phyloP scores from a whole-genome alignment of 2,113 vertebrate genomes.

The Perca flavescens region DNA sequence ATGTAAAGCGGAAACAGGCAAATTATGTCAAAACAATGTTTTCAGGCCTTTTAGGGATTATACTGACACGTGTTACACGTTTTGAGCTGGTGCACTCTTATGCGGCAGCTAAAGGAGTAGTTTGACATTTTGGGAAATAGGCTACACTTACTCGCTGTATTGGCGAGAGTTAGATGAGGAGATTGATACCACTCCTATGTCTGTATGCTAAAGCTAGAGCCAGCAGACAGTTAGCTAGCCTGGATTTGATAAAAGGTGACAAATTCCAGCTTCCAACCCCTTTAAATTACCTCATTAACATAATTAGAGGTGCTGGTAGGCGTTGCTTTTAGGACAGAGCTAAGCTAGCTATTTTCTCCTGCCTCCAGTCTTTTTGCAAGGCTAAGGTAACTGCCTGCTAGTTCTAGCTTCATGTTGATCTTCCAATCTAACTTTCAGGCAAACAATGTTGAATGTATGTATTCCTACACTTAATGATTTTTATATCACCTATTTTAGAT shows the following conservation, averaged over 20 bases:
- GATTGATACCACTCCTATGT: background rate
- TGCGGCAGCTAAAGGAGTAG: background rate
- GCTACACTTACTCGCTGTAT: background rate
- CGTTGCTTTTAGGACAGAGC: background rate
- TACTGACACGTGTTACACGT: background rate
- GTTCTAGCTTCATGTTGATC: background rate
- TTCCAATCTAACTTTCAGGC: too few species aligned
- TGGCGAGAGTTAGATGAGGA: background rate
- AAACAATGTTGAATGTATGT: background rate
- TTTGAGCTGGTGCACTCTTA: background rate
- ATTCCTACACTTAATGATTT: background rate
- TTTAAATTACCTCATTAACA: background rate
- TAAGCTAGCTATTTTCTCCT: background rate
- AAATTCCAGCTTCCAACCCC: background rate
- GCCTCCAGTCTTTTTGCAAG: background rate
- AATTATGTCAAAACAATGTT: background rate
- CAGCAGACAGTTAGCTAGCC: background rate
- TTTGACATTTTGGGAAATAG: background rate
- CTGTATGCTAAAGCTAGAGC: background rate
- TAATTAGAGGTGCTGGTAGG: background rate
- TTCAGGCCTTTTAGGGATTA: constrained; percentile 2
- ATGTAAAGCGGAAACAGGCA: constrained; percentile 34
- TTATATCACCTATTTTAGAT: background rate
- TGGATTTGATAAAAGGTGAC: background rate
- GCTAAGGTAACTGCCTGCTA: background rate